These are phyloP conservation scores for Atta cephalotes DNA, from an alignment of 1,140 invertebrate species.

Conservation along the genomic window DNA sequence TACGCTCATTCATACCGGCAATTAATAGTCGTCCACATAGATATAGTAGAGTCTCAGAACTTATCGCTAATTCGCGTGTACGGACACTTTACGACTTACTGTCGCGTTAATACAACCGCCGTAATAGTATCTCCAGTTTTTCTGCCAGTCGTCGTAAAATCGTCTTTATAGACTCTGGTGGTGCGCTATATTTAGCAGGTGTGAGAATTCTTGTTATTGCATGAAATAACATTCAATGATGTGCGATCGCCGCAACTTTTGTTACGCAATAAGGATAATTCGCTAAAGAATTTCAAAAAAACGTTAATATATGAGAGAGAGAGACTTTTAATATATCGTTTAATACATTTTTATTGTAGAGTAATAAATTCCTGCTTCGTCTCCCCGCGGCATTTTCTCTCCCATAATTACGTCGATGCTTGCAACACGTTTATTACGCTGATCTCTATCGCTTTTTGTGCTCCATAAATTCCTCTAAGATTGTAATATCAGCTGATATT, in stretches of 20 bases:
- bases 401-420: background rate
- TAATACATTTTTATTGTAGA: background rate
- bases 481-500: conserved; percentile 26
- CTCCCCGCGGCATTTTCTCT: background rate
- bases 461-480: background rate
- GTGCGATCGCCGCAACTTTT: background rate
- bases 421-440: background rate
- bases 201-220: conserved; percentile 25
- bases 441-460: background rate
- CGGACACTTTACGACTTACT: conserved; percentile 7
- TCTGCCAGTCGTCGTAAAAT: conserved; percentile 9
- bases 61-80: conserved; percentile 27
- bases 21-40: conserved; percentile 33
- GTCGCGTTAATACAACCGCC: background rate
- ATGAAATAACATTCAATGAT: conserved; percentile 13
- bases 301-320: background rate
- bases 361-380: background rate
- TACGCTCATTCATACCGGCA: conserved; percentile 23
- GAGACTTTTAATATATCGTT: background rate
- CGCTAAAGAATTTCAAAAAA: background rate
- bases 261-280: background rate
- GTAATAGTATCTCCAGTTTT: conserved; percentile 43
- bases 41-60: background rate
- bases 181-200: conserved; percentile 7
- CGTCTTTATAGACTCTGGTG: conserved; percentile 13